A percentile compares a stretch with the other conserved stretches of the same genome.
Conservation (phyloP, 2,888 invertebrate species). For the Schrankia costaestrigalis region DNA sequence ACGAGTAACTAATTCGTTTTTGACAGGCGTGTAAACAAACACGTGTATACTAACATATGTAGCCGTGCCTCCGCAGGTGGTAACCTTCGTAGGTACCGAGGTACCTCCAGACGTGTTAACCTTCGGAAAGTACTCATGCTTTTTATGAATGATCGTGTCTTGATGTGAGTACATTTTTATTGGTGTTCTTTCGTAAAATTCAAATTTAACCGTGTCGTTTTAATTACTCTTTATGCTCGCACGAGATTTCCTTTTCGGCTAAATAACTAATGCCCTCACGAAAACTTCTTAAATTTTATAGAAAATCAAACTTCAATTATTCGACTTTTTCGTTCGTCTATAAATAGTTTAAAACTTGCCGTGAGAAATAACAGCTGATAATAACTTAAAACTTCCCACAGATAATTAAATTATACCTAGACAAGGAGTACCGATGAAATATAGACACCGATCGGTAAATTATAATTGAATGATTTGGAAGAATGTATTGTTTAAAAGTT, state of each 20-base stretch:
- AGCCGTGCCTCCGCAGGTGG: slow-evolving; percentile 12
- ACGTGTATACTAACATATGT: slow-evolving; percentile 9
- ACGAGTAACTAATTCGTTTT: slow-evolving; percentile 5
- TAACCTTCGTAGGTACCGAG: slow-evolving; percentile 17
- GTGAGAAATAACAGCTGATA: too few species aligned
- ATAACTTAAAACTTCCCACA: too few species aligned
- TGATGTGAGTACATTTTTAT: slow-evolving; percentile 15
- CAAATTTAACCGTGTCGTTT: slow-evolving; percentile 15
- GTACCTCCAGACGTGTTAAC: slow-evolving; percentile 26
- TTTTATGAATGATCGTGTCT: slow-evolving; percentile 29
- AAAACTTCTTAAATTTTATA: too few species aligned
- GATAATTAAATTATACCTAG: too few species aligned
- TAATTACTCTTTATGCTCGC: slow-evolving; percentile 26
- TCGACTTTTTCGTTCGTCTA: too few species aligned
- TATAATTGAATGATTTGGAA: too few species aligned
- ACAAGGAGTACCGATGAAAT: too few species aligned
- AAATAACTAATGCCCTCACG: slow-evolving; percentile 15
- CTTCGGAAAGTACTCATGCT: slow-evolving; percentile 22
- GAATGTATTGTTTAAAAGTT: too few species aligned
- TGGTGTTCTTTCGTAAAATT: slow-evolving; percentile 20
- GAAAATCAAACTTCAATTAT: too few species aligned
- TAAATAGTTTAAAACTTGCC: too few species aligned
- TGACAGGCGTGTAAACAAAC: slow-evolving; percentile 14
- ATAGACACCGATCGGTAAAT: too few species aligned
- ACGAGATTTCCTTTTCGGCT: slow-evolving; percentile 27